Base-by-base conservation (phyloP, 2,888 invertebrate species). In the Leptopilina syphax region DNA sequence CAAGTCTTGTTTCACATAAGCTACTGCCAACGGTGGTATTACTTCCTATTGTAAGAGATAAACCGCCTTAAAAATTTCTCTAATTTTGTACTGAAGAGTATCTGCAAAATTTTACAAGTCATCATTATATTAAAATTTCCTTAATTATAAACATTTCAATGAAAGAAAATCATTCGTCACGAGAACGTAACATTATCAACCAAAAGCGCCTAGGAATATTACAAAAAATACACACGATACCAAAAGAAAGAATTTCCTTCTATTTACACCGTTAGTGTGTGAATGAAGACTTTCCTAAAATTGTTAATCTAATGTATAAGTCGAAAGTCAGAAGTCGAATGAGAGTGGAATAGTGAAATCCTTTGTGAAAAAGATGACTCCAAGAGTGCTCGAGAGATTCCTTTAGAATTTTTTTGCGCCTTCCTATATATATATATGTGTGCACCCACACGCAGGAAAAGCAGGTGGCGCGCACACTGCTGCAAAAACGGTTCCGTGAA, bases 1-100 rank as follows among this genome's bases (percentile, higher is more conserved):
- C 44, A 77, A 66, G 77, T 82, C 80, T 79, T 81, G 79, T 83
- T 83, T 79, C 81, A 60, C 67, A 60, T 9, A 18, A 60, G 27
- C 70, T 76, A 47, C 47, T 63, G 70, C 47, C 5, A 10, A 18
- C 68, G 47, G 44, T 9, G 12, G 50, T 2, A 50, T 12, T 50
- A 50, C 10, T 12, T 50, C 1, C 50, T 50, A 12, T 10, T 50
- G 50, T 50, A 50, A 50, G 50, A 12, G 50, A 44, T 44, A 8
- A 44, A 44, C 0, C 0, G 8, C 8, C 44, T 10, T 65, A 10
- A 65, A 34, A 34, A 34, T 2, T 34, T 34, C 34, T 34, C 65
- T 27, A 34, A 34, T 34, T 65, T 10, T 4, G 3, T 6, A 1
- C 1, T 27, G 65, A 27, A 65, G 44, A 44, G 8, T 8, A 44